phyloP scores from a whole-genome alignment of 1,140 invertebrate genomes.

The Trichoplusia ni region DNA sequence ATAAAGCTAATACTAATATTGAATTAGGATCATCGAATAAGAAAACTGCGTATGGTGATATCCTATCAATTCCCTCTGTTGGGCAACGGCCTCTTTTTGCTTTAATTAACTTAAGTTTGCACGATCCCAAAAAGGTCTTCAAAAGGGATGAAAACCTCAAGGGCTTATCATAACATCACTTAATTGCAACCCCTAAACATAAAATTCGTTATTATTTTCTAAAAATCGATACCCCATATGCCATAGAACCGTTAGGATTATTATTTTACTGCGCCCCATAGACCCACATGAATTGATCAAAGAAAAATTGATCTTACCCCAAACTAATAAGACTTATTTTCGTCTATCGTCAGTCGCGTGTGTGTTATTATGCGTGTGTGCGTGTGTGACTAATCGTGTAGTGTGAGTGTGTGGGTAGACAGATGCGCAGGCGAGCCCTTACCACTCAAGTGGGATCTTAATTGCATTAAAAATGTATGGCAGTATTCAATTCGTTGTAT shows the following conservation, averaged over 20 bases:
- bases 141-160: background rate
- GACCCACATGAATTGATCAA: slow-evolving; percentile 9
- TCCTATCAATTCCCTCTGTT: no score
- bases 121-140: background rate
- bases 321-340: background rate
- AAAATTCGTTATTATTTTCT: slow-evolving; percentile 19
- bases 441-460: slow-evolving; percentile 37
- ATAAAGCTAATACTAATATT: no score
- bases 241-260: slow-evolving; percentile 31
- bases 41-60: no score
- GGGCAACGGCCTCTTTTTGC: background rate
- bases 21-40: no score
- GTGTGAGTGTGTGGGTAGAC: slow-evolving; percentile 21
- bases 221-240: slow-evolving; percentile 26
- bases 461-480: slow-evolving; percentile 44
- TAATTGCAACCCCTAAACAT: background rate
- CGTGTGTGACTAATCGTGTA: background rate
- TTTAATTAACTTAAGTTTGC: no score
- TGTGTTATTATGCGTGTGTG: background rate
- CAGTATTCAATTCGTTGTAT: slow-evolving; percentile 25
- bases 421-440: slow-evolving; percentile 47
- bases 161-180: background rate
- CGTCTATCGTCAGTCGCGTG: background rate
- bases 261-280: slow-evolving; percentile 31
- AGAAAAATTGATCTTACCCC: no score